Evolutionary conservation across 1,140 invertebrate genomes (phyloP).

Genomic region (Solenopsis invicta): DNA sequence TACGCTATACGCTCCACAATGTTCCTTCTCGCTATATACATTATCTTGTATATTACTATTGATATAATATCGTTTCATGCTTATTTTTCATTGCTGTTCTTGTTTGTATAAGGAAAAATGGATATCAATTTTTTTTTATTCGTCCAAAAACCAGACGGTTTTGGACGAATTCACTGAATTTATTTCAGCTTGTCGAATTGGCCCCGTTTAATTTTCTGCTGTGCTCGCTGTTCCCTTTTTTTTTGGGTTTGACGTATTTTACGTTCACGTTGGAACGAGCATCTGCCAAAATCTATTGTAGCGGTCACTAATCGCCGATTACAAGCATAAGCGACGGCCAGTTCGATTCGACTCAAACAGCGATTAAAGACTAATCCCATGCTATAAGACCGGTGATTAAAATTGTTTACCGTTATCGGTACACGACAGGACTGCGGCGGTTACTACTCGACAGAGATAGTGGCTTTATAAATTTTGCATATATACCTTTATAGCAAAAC

Average conservation of each 20-base stretch:
- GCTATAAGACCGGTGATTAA: constrained; percentile 67
- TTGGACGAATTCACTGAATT: constrained; percentile 15
- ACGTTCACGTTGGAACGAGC: neutral
- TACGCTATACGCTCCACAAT: neutral
- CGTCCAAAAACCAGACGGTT: neutral
- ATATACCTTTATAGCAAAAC: neutral
- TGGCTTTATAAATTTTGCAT: constrained; percentile 33
- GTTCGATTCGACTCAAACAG: constrained; percentile 50
- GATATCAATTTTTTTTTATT: constrained; percentile 7
- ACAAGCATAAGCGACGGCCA: neutral
- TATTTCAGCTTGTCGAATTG: constrained; percentile 36
- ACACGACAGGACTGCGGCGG: constrained; percentile 1
- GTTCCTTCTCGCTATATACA: neutral
- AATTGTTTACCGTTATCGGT: constrained; percentile 65
- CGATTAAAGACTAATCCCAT: constrained; percentile 42
- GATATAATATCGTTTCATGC: neutral
- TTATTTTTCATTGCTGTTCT: constrained; percentile 12
- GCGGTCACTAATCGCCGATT: constrained; percentile 34
- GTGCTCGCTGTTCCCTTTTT: neutral
- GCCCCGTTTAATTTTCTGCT: constrained; percentile 38
- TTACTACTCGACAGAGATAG: neutral
- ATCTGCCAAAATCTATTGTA: constrained; percentile 6
- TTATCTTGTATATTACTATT: neutral
- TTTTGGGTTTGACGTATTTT: constrained; percentile 32
- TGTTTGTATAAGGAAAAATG: constrained; percentile 4